phyloP scores from a whole-genome alignment of 2,888 invertebrate genomes.

The Amiota minor region DNA sequence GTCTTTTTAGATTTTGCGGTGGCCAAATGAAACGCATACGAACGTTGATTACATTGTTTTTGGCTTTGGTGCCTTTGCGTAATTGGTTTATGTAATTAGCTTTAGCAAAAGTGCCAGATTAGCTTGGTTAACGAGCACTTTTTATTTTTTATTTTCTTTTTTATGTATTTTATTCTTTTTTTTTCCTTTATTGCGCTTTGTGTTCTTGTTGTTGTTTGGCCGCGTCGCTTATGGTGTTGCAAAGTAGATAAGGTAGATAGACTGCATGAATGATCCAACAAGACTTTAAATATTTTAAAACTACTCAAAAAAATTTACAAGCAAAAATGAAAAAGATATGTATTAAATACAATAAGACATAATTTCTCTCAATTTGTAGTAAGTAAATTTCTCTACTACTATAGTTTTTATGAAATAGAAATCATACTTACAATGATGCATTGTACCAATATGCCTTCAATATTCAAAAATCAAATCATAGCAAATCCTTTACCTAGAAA shows the following conservation, averaged over 20 bases:
- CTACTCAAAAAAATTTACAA: too few relatives aligned
- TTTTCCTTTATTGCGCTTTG: background rate
- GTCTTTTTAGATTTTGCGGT: background rate
- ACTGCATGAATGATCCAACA: too few relatives aligned
- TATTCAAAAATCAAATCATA: conserved; percentile 9
- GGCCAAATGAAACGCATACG: background rate
- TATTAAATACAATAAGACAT: too few relatives aligned
- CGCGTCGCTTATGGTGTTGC: background rate
- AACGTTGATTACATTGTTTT: conserved; percentile 17
- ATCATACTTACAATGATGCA: background rate
- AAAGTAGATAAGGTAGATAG: background rate
- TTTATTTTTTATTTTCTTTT: background rate
- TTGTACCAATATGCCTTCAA: background rate
- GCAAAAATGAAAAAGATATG: too few relatives aligned
- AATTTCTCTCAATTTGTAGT: too few relatives aligned
- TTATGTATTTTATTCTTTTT: background rate
- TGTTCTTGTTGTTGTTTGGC: background rate
- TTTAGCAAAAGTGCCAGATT: conserved; percentile 23
- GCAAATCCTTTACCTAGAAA: conserved; percentile 1
- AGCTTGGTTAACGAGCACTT: conserved; percentile 22
- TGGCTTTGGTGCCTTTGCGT: conserved; percentile 16
- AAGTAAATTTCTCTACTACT: too few relatives aligned
- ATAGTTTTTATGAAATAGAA: too few relatives aligned
- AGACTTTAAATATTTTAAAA: too few relatives aligned
- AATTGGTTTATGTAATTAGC: conserved; percentile 28